phyloP scores from a whole-genome alignment of 2,888 invertebrate species.

The Prosopocoilus inquinatus region DNA sequence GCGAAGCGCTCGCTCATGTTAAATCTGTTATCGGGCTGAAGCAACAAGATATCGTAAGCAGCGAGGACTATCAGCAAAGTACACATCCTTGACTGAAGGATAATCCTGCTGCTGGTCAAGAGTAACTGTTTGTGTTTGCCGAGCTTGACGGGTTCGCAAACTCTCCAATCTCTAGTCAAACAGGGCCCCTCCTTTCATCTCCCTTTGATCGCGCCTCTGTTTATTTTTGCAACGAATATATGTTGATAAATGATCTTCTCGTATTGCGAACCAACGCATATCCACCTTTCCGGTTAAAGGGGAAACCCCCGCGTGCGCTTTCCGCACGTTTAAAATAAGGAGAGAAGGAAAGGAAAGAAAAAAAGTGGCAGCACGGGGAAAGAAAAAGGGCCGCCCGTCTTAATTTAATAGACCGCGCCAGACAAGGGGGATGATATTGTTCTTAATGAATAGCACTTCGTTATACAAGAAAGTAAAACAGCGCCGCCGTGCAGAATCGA shows the following conservation, averaged over 20 bases:
- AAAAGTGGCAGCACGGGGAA: no score
- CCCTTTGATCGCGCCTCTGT: conserved; percentile 24
- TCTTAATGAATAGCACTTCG: conserved; percentile 14
- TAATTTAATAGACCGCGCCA: no score
- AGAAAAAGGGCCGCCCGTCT: no score
- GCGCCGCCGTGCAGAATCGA: conserved; percentile 8
- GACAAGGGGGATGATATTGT: conserved; percentile 5
- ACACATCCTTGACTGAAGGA: conserved; percentile 32
- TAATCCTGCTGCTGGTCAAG: conserved; percentile 33
- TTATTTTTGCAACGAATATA: conserved; percentile 23
- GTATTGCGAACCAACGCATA: conserved; percentile 4
- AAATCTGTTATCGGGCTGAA: conserved; percentile 22
- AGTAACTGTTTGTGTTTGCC: conserved; percentile 30
- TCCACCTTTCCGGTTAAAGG: background rate
- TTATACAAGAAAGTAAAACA: conserved; percentile 15
- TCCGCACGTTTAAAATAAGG: no score
- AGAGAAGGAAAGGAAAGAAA: no score
- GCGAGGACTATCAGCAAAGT: conserved; percentile 26
- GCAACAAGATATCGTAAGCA: conserved; percentile 23
- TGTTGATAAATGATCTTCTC: conserved; percentile 17
- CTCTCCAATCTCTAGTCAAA: conserved; percentile 25
- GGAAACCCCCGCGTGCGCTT: no score
- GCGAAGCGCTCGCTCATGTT: conserved; percentile 4
- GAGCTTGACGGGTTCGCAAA: conserved; percentile 28
- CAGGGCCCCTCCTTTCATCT: conserved; percentile 22